Percentiles rank a stretch among this genome's conserved stretches.
Evolutionary conservation across 2,113 vertebrate genomes (phyloP).

Genomic region (Mus pahari): DNA sequence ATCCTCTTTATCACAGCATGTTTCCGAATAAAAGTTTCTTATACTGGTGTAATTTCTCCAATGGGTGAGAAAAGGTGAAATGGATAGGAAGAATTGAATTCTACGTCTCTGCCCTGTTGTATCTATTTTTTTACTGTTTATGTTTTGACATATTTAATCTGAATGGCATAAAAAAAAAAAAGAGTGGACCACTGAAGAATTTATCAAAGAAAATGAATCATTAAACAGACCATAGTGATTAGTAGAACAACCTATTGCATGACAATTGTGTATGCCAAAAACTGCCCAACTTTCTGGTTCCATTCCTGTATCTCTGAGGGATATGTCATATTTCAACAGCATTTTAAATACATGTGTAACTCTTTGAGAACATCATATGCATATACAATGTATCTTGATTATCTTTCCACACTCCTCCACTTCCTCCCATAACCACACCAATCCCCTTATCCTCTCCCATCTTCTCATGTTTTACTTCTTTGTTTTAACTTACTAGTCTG

Average conservation of each 20-base stretch:
- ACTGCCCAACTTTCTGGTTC: background rate
- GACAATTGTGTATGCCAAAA: background rate
- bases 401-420: background rate
- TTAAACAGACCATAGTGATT: background rate
- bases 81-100: background rate
- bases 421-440: background rate
- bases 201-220: background rate
- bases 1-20: constrained; percentile 58
- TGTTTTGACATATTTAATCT: background rate
- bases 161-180: constrained; percentile 7
- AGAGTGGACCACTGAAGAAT: background rate
- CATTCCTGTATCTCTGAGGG: background rate
- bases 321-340: background rate
- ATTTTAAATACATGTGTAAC: background rate
- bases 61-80: background rate
- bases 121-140: background rate
- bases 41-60: constrained; percentile 47
- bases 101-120: background rate
- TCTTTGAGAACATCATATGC: too few species aligned
- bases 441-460: too few species aligned
- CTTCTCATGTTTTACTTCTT: background rate
- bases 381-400: background rate
- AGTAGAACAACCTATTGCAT: background rate
- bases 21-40: constrained; percentile 45
- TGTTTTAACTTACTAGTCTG: background rate